phyloP scores from a whole-genome alignment of 2,888 invertebrate genomes.

The Tipula confusa region DNA sequence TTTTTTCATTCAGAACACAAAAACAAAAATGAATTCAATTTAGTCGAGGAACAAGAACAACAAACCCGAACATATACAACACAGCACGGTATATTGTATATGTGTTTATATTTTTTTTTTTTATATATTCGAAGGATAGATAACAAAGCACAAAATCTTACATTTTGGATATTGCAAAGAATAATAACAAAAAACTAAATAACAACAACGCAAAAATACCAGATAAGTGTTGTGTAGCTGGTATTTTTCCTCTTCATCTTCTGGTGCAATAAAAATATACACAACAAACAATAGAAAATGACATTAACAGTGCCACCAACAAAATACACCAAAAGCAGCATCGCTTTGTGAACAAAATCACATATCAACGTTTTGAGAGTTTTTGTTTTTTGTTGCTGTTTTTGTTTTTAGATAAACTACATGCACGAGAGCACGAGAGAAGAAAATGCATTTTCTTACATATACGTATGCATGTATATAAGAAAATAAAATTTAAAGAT shows the following conservation, averaged over 20 bases:
- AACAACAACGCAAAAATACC: neutral
- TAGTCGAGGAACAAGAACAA: neutral
- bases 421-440: neutral
- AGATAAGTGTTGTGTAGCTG: neutral
- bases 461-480: neutral
- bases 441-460: neutral
- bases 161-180: neutral
- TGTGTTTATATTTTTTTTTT: no score
- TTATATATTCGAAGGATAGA: no score
- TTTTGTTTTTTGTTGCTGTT: no score
- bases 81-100: neutral
- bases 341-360: neutral
- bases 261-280: neutral
- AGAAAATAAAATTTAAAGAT: neutral
- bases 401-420: neutral
- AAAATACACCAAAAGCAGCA: neutral
- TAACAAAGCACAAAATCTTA: constrained; percentile 8
- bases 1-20: neutral
- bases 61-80: neutral
- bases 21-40: neutral
- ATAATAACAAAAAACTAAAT: neutral
- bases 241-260: neutral
- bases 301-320: neutral
- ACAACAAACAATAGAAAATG: constrained; percentile 25
- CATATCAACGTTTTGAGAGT: neutral